Evolutionary conservation across 2,888 invertebrate species (phyloP), one percentile per base, ranked within the genome.

Genomic region (Odiellus spinosus): DNA sequence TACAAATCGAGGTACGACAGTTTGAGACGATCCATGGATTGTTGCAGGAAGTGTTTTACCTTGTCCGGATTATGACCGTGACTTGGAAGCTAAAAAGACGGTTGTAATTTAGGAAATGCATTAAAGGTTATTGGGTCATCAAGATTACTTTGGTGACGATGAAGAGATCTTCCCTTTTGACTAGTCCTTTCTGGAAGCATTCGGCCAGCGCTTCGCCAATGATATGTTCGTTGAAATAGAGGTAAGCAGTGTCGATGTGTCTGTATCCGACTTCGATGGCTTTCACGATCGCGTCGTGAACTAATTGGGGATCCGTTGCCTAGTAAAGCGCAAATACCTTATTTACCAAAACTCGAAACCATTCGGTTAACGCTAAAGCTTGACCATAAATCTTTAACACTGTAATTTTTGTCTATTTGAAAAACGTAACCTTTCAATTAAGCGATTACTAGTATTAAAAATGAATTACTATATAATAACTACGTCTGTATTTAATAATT

Each of bases 51-150:
- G 90, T 91, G 54, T 82, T 66, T 51, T 84, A 81, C 0, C 76
- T 74, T 15, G 75, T 74, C 63, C 93, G 91, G 65, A 76, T 84
- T 0, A 84, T 86, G 68, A 87, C 86, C 88, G 88, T 90, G 3
- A 86, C 64, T 73, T 87, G 55, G 19, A 56, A 56, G 46, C 21
- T 6, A 26, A 33, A 15, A 42, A 26, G 5, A 8, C 8, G 26
- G 26, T 26, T 26, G 4, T 6, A 26, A 26, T 26, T 26, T 26
- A 26, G 26, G 26, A 6, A 6, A 8, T 26, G 5, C 4, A 26
- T 8, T 26, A 26, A 8, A 26, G 8, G 8, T 26, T 26, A 26
- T 26, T 26, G 8, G 8, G 4, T 26, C 8, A 19, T 43, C 15
- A n/a, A 15, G 44, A 40, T 35, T 52, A 63, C 63, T 54, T 66